These are phyloP conservation scores for Onchidella celtica DNA, from an alignment of 2,888 invertebrate species.

Conservation along the genomic window DNA sequence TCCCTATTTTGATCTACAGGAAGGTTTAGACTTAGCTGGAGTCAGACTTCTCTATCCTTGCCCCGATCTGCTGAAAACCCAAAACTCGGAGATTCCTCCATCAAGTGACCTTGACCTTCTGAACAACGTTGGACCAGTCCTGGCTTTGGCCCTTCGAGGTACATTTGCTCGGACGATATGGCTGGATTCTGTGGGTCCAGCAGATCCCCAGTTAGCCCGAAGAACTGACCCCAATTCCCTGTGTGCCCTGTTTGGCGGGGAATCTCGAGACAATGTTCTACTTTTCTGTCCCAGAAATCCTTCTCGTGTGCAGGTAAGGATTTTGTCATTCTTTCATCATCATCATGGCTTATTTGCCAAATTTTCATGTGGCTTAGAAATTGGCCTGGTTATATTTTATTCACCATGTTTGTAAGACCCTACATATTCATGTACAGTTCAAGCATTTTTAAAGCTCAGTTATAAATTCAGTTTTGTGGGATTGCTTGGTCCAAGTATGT, in stretches of 20 bases:
- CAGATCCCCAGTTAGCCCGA: constrained; percentile 73
- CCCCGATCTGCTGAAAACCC: constrained; percentile 33
- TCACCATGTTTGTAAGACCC: no score
- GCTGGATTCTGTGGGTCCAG: constrained; percentile 76
- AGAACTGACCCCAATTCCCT: constrained; percentile 76
- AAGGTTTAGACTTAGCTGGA: constrained; percentile 74
- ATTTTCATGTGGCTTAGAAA: no score
- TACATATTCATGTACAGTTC: no score
- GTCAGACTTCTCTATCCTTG: constrained; percentile 72
- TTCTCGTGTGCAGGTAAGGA: constrained; percentile 46
- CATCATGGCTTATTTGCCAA: no score
- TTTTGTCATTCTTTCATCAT: neutral
- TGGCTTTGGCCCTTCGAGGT: constrained; percentile 74
- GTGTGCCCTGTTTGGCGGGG: constrained; percentile 75
- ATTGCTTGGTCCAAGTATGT: no score
- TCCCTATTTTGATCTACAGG: constrained; percentile 61
- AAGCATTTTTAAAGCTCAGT: no score
- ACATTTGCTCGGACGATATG: constrained; percentile 71
- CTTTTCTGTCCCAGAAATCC: constrained; percentile 75
- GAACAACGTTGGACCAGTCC: constrained; percentile 72
- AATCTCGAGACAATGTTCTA: constrained; percentile 70
- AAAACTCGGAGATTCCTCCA: constrained; percentile 50
- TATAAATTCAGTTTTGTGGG: no score
- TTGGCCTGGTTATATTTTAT: no score
- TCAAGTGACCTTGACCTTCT: constrained; percentile 58